Conservation (phyloP, 2,113 vertebrate genomes). For the Zapornia atra region DNA sequence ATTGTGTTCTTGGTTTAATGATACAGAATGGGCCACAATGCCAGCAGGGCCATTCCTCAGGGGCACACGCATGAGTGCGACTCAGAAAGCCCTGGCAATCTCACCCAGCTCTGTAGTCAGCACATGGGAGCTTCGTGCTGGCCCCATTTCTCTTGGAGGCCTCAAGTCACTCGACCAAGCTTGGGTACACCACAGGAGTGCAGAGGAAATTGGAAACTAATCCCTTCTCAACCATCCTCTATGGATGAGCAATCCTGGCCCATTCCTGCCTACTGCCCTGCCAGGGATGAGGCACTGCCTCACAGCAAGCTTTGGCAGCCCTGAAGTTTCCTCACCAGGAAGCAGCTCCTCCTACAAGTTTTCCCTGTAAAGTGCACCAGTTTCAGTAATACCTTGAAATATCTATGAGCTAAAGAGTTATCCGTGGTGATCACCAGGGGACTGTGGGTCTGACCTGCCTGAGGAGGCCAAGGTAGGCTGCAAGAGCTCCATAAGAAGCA, state of each 20-base stretch:
- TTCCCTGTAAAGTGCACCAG: neutral
- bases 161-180: neutral
- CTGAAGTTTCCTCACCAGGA: neutral
- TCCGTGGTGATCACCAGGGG: neutral
- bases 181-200: neutral
- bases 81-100: neutral
- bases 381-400: neutral
- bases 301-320: neutral
- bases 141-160: neutral
- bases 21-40: neutral
- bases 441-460: neutral
- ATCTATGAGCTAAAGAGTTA: neutral
- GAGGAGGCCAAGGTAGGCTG: neutral
- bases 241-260: neutral
- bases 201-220: neutral
- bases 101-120: neutral
- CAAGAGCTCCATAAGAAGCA: neutral
- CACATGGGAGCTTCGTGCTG: neutral
- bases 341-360: neutral
- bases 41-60: neutral
- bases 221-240: neutral
- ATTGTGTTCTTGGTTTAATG: neutral
- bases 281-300: neutral
- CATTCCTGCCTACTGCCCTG: neutral
- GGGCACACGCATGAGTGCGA: rapidly evolving